Conservation (phyloP, 1,140 invertebrate species). For the Cherax quadricarinatus region DNA sequence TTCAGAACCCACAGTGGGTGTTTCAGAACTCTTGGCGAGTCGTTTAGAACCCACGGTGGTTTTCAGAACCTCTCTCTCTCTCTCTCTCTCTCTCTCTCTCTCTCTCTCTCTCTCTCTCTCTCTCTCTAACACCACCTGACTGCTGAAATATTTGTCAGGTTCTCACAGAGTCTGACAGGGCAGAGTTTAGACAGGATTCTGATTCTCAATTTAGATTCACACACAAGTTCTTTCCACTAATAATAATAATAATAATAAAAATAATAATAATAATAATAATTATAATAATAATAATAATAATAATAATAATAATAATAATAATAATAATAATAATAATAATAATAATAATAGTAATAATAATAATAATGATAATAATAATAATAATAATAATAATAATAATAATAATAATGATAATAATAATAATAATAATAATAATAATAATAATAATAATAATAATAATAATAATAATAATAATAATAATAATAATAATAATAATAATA, state of each 20-base stretch:
- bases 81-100: too few species aligned
- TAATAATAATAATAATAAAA: background rate
- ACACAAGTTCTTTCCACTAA: background rate
- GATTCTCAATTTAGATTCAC: background rate
- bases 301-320: background rate
- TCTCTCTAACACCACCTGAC: too few species aligned
- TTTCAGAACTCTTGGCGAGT: too few species aligned
- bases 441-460: conserved; percentile 13
- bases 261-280: conserved; percentile 13
- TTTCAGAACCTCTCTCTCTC: too few species aligned
- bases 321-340: conserved; percentile 13
- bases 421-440: conserved; percentile 13
- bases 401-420: conserved; percentile 6
- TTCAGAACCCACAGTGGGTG: too few species aligned
- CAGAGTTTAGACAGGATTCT: too few species aligned
- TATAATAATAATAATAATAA: background rate
- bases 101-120: too few species aligned
- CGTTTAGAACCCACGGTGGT: too few species aligned
- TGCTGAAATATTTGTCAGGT: too few species aligned
- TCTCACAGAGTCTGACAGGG: too few species aligned
- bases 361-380: conserved; percentile 1
- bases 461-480: conserved; percentile 5
- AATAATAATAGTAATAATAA: conserved; percentile 10
- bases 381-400: conserved; percentile 5
- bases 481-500: conserved; percentile 5